phyloP scores from a whole-genome alignment of 2,888 invertebrate species.

The Mesoligia furuncula region DNA sequence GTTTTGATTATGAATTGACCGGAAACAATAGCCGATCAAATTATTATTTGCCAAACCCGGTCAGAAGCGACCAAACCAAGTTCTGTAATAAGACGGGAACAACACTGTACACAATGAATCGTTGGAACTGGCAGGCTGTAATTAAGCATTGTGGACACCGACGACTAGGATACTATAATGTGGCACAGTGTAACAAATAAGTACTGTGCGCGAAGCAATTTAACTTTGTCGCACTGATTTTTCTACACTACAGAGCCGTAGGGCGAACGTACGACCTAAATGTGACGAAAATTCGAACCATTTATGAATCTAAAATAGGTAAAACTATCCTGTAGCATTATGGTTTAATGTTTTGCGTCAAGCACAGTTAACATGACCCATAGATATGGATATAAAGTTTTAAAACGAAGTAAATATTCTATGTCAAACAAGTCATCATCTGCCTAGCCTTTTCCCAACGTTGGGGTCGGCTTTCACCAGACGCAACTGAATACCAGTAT shows the following conservation, averaged over 20 bases:
- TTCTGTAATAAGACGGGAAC: constrained; percentile 7
- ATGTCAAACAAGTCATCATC: background rate
- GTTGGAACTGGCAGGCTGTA: constrained; percentile 19
- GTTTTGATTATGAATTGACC: background rate
- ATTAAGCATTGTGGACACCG: constrained; percentile 16
- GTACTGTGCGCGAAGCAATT: background rate
- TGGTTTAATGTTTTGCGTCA: background rate
- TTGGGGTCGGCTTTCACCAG: no score
- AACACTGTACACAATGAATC: constrained; percentile 18
- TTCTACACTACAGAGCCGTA: background rate
- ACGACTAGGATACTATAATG: background rate
- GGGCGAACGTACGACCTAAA: background rate
- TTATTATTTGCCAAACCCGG: background rate
- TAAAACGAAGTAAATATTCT: background rate
- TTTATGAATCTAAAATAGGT: background rate
- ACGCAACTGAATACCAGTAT: no score
- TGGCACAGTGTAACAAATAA: constrained; percentile 16
- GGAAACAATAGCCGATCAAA: background rate
- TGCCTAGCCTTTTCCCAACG: no score
- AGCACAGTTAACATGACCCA: no score
- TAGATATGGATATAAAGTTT: no score
- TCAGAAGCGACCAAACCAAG: background rate
- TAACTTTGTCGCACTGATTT: background rate
- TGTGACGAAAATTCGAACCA: no score
- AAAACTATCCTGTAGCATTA: background rate